A percentile compares a stretch with the other conserved stretches of the same genome.
Evolutionary conservation across 2,888 invertebrate species (phyloP).

Genomic region (Himalopsyche kuldschensis): DNA sequence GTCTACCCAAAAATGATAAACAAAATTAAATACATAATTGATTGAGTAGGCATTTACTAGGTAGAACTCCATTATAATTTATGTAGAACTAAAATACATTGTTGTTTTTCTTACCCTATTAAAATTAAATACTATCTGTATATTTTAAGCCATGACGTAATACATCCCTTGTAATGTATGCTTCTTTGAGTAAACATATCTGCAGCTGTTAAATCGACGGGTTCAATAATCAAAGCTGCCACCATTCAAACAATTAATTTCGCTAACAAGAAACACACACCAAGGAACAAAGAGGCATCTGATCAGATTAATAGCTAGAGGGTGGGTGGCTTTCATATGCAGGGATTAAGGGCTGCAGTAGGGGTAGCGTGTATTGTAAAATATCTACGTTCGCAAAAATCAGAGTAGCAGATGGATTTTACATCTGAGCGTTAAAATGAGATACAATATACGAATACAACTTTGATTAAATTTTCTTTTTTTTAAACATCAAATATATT

Average conservation of each 20-base stretch:
- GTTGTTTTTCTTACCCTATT: too few relatives aligned
- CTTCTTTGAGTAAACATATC: conserved; percentile 13
- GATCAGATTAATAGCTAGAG: conserved; percentile 1
- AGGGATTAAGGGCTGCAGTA: background rate
- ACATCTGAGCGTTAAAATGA: too few relatives aligned
- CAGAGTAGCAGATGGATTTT: too few relatives aligned
- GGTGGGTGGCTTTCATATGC: background rate
- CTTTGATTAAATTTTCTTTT: too few relatives aligned
- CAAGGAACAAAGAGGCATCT: conserved; percentile 12
- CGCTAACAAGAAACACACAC: conserved; percentile 31
- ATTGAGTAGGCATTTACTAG: too few relatives aligned
- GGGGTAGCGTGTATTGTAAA: background rate
- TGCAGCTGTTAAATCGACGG: conserved; percentile 8
- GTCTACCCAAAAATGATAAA: too few relatives aligned
- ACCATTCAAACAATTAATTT: conserved; percentile 36
- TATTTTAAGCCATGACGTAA: background rate
- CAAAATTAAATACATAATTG: too few relatives aligned
- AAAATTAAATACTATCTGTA: background rate
- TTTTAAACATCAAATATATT: too few relatives aligned
- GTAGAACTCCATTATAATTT: too few relatives aligned
- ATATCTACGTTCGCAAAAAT: background rate
- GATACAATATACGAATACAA: too few relatives aligned
- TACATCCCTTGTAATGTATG: background rate
- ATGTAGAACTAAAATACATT: too few relatives aligned
- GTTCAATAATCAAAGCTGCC: conserved; percentile 36